Base-by-base conservation (phyloP, 2,113 vertebrate genomes). In the Aphelocoma coerulescens region DNA sequence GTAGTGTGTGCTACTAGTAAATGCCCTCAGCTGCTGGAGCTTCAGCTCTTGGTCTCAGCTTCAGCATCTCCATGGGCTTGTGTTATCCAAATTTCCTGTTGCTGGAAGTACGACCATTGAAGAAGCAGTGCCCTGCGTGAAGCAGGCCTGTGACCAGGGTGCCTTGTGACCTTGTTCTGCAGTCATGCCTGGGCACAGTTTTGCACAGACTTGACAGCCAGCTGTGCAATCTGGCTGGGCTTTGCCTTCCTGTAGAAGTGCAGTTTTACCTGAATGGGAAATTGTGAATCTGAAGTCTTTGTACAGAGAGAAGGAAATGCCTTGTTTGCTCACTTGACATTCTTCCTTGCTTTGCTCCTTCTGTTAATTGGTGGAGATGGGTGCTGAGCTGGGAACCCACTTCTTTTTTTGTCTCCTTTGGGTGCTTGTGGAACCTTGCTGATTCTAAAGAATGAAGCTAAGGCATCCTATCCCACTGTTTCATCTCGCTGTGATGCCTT, bases 141-240 rank as follows among this genome's bases (percentile, higher is more conserved):
- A 76, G 21, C 8, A 27, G 39, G 27, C 21, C 16, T 61, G 6
- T 69, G 43, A 67, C 17, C 0, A 1, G 15, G 32, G 18, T 72
- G 37, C 27, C 52, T 72, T 1, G 0, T 57, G 35, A 44, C 13
- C 16, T 41, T 75, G 7, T 59, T 52, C n/a, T 41, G 10, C 0
- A 3, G 20, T 35, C 2, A 3, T 2, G 2, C 16, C 35, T 3
- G 1, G 16, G 12, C 3, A 8, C 3, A 5, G 21, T 35, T 49
- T 69, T 49, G 26, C 30, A n/a, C 9, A 16, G 37, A 26, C 26
- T 28, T 62, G 46, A 33, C 8, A 63, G 57, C 9, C 28, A 19
- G 39, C 52, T 52, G 7, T 65, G 30, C 20, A 3, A 0, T 65
- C 17, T 4, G 27, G 4, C 13, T 88, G 72, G 16, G 7, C 27